Conservation (phyloP, 1,140 invertebrate species). For the Papilio xuthus region DNA sequence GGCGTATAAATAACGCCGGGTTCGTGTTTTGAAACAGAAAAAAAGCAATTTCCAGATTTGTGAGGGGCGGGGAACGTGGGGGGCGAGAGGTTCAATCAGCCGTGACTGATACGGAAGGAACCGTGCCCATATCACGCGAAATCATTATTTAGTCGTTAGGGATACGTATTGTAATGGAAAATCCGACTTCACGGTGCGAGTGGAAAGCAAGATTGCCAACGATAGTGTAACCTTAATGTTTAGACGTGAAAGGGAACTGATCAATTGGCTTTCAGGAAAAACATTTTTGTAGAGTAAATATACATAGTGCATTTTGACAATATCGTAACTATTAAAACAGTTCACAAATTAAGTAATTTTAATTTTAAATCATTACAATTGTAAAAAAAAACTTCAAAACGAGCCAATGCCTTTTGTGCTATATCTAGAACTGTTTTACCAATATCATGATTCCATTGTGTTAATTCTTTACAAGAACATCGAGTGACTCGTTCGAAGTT, state of each 20-base stretch:
- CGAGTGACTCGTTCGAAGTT: neutral
- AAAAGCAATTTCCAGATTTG: conserved; percentile 78
- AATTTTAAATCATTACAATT: too few species aligned
- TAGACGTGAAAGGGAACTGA: neutral
- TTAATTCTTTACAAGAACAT: neutral
- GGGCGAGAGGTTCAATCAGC: conserved; percentile 63
- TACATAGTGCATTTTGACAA: too few species aligned
- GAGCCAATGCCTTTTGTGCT: too few species aligned
- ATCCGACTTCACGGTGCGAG: conserved; percentile 30
- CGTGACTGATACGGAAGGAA: conserved; percentile 77
- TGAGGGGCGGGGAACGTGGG: conserved; percentile 40
- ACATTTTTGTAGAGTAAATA: neutral
- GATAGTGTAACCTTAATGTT: conserved; percentile 17
- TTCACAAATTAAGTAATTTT: too few species aligned
- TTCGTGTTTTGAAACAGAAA: conserved; percentile 72
- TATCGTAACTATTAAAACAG: too few species aligned
- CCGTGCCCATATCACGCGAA: conserved; percentile 70
- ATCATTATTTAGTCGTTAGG: conserved; percentile 80
- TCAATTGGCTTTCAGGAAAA: neutral
- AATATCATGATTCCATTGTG: too few species aligned
- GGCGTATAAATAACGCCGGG: conserved; percentile 61
- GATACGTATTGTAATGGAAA: conserved; percentile 60
- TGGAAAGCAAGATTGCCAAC: conserved; percentile 4
- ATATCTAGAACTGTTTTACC: neutral
- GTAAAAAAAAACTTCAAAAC: too few species aligned